Evolutionary conservation across 1,140 invertebrate genomes (phyloP).

Genomic region (Yoshiicerus persimilis): DNA sequence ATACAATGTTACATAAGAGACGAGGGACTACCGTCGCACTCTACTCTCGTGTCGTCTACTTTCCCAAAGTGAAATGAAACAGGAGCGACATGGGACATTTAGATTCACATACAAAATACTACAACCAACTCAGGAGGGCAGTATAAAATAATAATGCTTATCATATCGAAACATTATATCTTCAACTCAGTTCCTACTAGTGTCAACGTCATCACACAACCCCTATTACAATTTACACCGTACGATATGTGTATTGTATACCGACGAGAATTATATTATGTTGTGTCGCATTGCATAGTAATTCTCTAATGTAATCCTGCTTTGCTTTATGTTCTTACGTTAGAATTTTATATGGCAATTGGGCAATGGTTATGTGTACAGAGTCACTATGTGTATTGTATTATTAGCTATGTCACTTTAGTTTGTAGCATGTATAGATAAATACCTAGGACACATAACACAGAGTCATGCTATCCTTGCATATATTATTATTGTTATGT

Average conservation of each 20-base stretch:
- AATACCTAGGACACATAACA: no score
- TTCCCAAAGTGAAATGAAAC: not conserved
- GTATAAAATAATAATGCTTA: conserved; percentile 23
- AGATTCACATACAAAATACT: conserved; percentile 10
- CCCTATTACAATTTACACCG: not conserved
- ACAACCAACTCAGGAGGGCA: not conserved
- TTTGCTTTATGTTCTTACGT: not conserved
- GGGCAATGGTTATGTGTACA: not conserved
- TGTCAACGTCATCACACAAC: not conserved
- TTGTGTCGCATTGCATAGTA: not conserved
- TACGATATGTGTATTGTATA: not conserved
- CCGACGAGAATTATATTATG: not conserved
- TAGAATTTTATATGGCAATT: not conserved
- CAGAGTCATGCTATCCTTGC: no score
- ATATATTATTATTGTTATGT: not conserved
- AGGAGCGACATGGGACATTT: conserved; percentile 15
- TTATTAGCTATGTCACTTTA: not conserved
- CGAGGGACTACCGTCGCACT: not conserved
- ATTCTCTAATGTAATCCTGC: not conserved
- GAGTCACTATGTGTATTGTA: not conserved
- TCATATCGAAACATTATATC: conserved; percentile 16
- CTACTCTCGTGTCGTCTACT: not conserved
- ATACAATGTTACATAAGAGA: not conserved
- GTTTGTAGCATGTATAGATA: not conserved
- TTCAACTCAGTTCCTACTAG: not conserved